phyloP scores from a whole-genome alignment of 2,888 invertebrate genomes.

The Dryomyza anilis region DNA sequence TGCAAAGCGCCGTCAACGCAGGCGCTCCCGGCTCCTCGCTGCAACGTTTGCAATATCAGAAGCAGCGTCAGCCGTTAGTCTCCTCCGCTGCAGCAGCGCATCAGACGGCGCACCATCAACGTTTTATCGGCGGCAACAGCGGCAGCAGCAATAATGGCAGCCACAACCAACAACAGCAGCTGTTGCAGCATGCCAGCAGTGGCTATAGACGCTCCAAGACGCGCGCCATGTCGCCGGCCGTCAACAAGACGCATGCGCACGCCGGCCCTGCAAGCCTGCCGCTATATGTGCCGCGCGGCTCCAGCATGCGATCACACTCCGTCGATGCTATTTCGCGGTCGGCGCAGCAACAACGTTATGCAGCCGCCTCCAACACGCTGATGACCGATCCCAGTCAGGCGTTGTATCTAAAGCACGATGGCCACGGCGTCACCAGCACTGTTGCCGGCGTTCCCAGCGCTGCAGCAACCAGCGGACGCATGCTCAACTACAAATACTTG shows the following conservation, averaged over 20 bases:
- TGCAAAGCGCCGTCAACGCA: conserved; percentile 27
- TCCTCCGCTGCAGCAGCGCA: conserved; percentile 45
- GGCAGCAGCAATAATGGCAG: conserved; percentile 27
- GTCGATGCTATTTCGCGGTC: conserved; percentile 59
- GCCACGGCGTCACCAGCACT: conserved; percentile 45
- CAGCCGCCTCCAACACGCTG: too few species aligned
- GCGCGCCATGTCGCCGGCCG: conserved; percentile 49
- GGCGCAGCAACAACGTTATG: too few species aligned
- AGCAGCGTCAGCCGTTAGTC: conserved; percentile 56
- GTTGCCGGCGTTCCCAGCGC: conserved; percentile 24
- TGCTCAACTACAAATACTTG: conserved; percentile 53
- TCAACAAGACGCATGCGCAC: conserved; percentile 11
- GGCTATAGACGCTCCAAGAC: conserved; percentile 55
- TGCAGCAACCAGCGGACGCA: conserved; percentile 39
- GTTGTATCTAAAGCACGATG: conserved; percentile 56
- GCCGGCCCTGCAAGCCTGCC: conserved; percentile 30
- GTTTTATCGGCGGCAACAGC: conserved; percentile 43
- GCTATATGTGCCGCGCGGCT: conserved; percentile 37
- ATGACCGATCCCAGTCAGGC: conserved; percentile 50
- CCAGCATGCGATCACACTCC: conserved; percentile 56
- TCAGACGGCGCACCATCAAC: conserved; percentile 53
- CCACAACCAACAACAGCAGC: conserved; percentile 15
- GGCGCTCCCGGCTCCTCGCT: conserved; percentile 32
- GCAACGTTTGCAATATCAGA: conserved; percentile 56
- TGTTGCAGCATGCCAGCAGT: too few species aligned